Percentiles rank a stretch among this genome's conserved stretches.
These are phyloP conservation scores for Nerophis ophidion DNA, from an alignment of 2,113 vertebrate species.

Conservation along the genomic window DNA sequence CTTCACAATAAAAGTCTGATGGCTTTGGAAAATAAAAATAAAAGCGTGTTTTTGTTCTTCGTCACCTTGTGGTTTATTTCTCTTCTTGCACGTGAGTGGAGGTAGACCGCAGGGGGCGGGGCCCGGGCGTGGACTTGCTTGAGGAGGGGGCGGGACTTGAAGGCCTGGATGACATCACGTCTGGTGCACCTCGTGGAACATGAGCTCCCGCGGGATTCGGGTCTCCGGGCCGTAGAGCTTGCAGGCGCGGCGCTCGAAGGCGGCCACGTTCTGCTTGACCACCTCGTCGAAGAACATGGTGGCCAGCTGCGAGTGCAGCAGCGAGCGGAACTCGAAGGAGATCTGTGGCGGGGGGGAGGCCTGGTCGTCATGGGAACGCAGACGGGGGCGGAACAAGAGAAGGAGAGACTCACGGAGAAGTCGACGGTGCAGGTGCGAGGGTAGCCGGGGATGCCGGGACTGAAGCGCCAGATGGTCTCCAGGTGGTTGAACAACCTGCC, in stretches of 20 bases:
- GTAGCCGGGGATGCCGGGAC: conserved; percentile 89
- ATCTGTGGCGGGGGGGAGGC: conserved; percentile 67
- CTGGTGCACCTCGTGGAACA: conserved; percentile 90
- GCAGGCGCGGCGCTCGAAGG: conserved; percentile 83
- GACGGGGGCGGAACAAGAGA: background rate
- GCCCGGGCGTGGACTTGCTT: conserved; percentile 4
- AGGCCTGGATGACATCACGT: conserved; percentile 71
- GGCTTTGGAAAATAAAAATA: too few species aligned
- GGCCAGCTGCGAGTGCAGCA: conserved; percentile 92
- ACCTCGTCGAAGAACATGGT: conserved; percentile 93
- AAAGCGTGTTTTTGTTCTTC: too few species aligned
- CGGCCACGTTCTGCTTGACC: conserved; percentile 90
- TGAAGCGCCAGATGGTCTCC: conserved; percentile 92
- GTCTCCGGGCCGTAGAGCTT: conserved; percentile 87
- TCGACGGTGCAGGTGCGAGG: conserved; percentile 93
- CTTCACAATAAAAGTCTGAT: too few species aligned
- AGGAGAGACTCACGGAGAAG: conserved; percentile 81
- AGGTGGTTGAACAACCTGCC: conserved; percentile 92
- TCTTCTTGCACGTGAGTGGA: conserved; percentile 20
- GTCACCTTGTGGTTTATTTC: background rate
- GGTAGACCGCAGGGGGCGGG: conserved; percentile 40
- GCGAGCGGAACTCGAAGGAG: conserved; percentile 92
- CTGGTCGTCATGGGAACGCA: background rate
- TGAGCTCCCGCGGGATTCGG: conserved; percentile 84
- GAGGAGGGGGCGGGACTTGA: background rate